These are phyloP conservation scores for Parotocinclus haroldoi DNA, from an alignment of 2,797 vertebrate genomes.

Conservation along the genomic window DNA sequence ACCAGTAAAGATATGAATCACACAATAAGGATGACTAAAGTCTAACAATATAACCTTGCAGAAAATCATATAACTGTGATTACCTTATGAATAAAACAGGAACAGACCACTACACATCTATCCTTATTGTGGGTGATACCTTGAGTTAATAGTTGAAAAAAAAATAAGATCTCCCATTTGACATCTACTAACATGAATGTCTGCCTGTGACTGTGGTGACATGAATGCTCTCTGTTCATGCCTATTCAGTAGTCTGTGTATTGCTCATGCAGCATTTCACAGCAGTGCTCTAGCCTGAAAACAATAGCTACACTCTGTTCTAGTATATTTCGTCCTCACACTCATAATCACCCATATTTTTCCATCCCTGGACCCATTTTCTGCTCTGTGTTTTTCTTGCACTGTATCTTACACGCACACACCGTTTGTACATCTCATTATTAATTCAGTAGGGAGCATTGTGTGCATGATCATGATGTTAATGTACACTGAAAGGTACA, in stretches of 20 bases:
- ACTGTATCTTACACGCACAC: slow-evolving; percentile 25
- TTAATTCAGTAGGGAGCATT: slow-evolving; percentile 69
- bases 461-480: slow-evolving; percentile 62
- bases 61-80: too few species aligned
- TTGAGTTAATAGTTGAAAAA: too few species aligned
- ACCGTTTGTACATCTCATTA: slow-evolving; percentile 62
- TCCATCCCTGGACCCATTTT: not conserved
- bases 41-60: too few species aligned
- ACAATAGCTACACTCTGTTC: slow-evolving; percentile 31
- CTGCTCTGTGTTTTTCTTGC: slow-evolving; percentile 3
- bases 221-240: slow-evolving; percentile 4
- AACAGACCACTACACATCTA: too few species aligned
- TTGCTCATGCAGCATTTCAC: slow-evolving; percentile 31
- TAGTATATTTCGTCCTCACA: slow-evolving; percentile 10
- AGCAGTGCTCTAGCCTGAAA: slow-evolving; percentile 11
- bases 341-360: slow-evolving; percentile 13
- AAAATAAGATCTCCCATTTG: too few species aligned
- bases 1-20: not conserved
- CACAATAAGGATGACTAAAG: not conserved
- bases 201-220: not conserved
- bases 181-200: not conserved
- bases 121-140: too few species aligned
- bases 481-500: slow-evolving; percentile 64
- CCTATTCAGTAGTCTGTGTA: not conserved
- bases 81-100: too few species aligned